Evolutionary conservation across 1,140 invertebrate species (phyloP).

Genomic region (Lasioglossum baleicum): DNA sequence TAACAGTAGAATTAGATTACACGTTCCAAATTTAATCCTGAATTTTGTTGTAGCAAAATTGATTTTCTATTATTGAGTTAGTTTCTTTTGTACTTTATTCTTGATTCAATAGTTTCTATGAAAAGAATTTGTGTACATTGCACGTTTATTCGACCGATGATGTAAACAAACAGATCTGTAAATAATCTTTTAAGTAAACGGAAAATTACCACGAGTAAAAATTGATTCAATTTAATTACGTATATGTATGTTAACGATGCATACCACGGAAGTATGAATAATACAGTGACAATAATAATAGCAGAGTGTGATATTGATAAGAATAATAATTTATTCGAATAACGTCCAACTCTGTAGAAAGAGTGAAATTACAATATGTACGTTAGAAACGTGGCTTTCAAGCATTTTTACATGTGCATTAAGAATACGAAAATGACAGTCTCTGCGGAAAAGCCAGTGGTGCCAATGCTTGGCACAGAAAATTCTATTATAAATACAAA

Average conservation of each 20-base stretch:
- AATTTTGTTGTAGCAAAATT: background rate
- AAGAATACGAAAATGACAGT: conserved; percentile 42
- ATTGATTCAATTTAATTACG: conserved; percentile 15
- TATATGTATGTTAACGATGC: conserved; percentile 27
- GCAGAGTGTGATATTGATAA: conserved; percentile 2
- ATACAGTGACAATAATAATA: conserved; percentile 3
- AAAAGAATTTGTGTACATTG: background rate
- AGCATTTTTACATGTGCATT: conserved; percentile 49
- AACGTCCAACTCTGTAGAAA: conserved; percentile 45
- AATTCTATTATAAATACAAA: background rate
- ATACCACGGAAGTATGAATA: conserved; percentile 19
- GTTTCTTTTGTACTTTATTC: background rate
- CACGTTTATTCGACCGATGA: conserved; percentile 24
- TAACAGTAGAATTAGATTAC: background rate
- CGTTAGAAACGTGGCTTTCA: conserved; percentile 32
- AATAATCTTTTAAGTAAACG: conserved; percentile 25
- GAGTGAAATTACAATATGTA: conserved; percentile 45
- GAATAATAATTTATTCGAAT: conserved; percentile 47
- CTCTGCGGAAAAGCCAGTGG: conserved; percentile 42
- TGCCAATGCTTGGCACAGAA: background rate
- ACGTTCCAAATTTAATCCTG: background rate
- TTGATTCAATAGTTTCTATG: background rate
- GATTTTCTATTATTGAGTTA: background rate
- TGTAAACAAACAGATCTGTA: conserved; percentile 9
- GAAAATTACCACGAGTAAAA: background rate